phyloP scores from a whole-genome alignment of 92 coral and sea anemone genomes.

The Siderastrea siderea region DNA sequence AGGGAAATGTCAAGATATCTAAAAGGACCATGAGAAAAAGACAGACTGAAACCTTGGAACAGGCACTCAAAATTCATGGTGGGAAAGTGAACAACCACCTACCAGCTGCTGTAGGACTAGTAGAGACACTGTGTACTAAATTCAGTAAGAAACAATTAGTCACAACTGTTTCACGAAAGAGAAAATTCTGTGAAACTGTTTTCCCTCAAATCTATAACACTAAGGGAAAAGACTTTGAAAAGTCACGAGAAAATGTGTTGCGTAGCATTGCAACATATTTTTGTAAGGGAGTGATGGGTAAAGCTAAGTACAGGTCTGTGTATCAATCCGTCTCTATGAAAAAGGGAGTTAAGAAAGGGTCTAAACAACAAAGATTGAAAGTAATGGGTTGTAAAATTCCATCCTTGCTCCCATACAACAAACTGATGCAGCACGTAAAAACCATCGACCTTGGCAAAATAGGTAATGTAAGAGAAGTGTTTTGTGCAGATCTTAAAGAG shows the following conservation, averaged over 20 bases:
- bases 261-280: conserved; percentile 51
- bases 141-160: not conserved
- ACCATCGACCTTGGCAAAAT: conserved; percentile 59
- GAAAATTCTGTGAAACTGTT: conserved; percentile 32
- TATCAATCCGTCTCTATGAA: conserved; percentile 48
- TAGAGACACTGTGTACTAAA: conserved; percentile 40
- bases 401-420: conserved; percentile 52
- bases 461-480: conserved; percentile 44
- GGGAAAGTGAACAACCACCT: conserved; percentile 33
- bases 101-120: conserved; percentile 52
- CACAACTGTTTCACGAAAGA: conserved; percentile 19
- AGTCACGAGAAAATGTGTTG: conserved; percentile 39
- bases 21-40: conserved; percentile 49
- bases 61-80: conserved; percentile 56
- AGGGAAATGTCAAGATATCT: conserved; percentile 33
- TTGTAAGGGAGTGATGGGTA: conserved; percentile 53
- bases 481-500: conserved; percentile 44
- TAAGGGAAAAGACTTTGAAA: conserved; percentile 42
- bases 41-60: conserved; percentile 55
- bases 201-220: conserved; percentile 45
- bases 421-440: conserved; percentile 50
- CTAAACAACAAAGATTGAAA: conserved; percentile 40
- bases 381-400: conserved; percentile 56
- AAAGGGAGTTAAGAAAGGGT: conserved; percentile 31
- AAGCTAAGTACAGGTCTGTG: conserved; percentile 66